These are phyloP conservation scores for Chymomyza caudatula DNA, from an alignment of 2,888 invertebrate species.

Conservation along the genomic window DNA sequence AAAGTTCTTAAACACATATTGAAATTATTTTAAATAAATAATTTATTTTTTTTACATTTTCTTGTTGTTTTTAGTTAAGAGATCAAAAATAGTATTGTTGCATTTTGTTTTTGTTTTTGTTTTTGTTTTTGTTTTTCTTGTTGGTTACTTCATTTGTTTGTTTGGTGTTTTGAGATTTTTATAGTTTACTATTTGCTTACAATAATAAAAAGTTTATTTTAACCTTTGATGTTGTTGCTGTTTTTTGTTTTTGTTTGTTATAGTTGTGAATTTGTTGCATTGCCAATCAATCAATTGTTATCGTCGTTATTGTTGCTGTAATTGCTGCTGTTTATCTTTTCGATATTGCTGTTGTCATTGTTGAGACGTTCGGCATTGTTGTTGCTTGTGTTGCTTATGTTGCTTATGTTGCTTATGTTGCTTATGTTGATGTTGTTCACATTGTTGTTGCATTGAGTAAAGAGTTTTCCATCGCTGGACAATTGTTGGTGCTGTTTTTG, in stretches of 20 bases:
- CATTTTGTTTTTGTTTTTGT: constrained; percentile 41
- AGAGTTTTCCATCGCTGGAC: neutral
- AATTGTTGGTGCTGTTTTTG: constrained; percentile 37
- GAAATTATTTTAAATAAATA: constrained; percentile 7
- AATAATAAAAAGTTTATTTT: neutral
- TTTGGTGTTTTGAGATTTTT: constrained; percentile 10
- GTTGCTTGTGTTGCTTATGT: constrained; percentile 14
- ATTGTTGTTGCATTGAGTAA: neutral
- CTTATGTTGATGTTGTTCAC: constrained; percentile 27
- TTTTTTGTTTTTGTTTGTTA: neutral
- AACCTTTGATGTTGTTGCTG: constrained; percentile 8
- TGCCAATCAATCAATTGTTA: constrained; percentile 18
- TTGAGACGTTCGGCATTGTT: constrained; percentile 15
- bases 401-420: constrained; percentile 16
- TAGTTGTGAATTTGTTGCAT: neutral
- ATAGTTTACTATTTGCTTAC: constrained; percentile 12
- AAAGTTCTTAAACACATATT: neutral
- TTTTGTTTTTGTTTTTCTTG: constrained; percentile 19
- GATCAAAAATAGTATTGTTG: constrained; percentile 69
- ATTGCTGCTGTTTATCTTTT: constrained; percentile 39
- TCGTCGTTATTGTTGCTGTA: constrained; percentile 36
- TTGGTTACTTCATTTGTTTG: constrained; percentile 10
- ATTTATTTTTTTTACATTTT: constrained; percentile 12
- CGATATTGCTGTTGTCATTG: constrained; percentile 26
- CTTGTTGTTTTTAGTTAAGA: constrained; percentile 52